phyloP scores from a whole-genome alignment of 2,888 invertebrate genomes.

The Aromia moschata region DNA sequence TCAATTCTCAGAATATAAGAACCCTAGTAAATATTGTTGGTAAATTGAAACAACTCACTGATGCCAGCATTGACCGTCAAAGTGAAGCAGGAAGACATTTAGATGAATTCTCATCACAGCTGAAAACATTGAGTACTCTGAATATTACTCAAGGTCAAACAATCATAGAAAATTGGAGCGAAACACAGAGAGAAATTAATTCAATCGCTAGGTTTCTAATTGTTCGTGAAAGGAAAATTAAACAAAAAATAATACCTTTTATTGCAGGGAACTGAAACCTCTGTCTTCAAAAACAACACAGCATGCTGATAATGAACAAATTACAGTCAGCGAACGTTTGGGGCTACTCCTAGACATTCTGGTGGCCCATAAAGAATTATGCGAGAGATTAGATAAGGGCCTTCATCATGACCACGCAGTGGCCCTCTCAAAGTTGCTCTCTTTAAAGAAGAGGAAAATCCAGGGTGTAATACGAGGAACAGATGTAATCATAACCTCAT shows the following conservation, averaged over 20 bases:
- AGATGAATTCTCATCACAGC: conserved; percentile 66
- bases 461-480: conserved; percentile 71
- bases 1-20: conserved; percentile 67
- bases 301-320: conserved; percentile 66
- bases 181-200: conserved; percentile 67
- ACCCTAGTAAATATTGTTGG: conserved; percentile 66
- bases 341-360: conserved; percentile 67
- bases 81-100: conserved; percentile 65
- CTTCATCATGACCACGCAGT: conserved; percentile 71
- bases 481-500: conserved; percentile 63
- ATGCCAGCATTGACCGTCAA: conserved; percentile 59
- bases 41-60: conserved; percentile 66
- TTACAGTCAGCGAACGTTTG: conserved; percentile 67
- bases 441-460: conserved; percentile 70
- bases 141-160: conserved; percentile 50
- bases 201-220: conserved; percentile 63
- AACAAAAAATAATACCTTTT: background rate
- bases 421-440: conserved; percentile 70
- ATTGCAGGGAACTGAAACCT: conserved; percentile 63
- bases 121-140: conserved; percentile 62
- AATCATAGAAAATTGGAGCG: conserved; percentile 61
- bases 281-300: conserved; percentile 65
- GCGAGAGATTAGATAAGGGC: conserved; percentile 70
- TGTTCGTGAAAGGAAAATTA: background rate
- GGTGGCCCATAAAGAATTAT: conserved; percentile 67